Evolutionary conservation across 2,797 vertebrate genomes (phyloP), one percentile per base, ranked within the genome.

Genomic region (Rhinophrynus dorsalis): DNA sequence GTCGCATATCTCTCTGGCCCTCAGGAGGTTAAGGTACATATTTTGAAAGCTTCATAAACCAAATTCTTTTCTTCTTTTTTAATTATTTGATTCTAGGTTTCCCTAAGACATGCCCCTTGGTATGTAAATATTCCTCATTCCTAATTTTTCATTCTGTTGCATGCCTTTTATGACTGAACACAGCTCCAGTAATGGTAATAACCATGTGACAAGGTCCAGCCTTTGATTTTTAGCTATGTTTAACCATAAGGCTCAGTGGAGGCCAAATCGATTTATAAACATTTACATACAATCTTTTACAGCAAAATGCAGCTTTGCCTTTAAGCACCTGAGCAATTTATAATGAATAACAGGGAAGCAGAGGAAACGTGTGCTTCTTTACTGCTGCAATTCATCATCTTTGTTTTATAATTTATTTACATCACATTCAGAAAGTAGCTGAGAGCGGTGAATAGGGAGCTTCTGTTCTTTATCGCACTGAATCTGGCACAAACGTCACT

Each of bases 41-140:
- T 33, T 48, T 17, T 58, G 23, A 35, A 59, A 59, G 44, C 26
- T 45, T 50, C 17, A 30, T 45, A 50, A 33, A 44, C 59, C 59
- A 29, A 38, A 38, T 29, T 48, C 26, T 29, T 59, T 10, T 68
- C 44, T 59, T 68, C 42, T 24, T 40, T 21, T 17, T n/a, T 27
- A 5, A 67, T 45, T 56, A 42, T 33, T 48, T 48, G 32, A 47
- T 26, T 30, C 26, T 12, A 17, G 51, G 55, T 50, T 68, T 18
- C 55, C 45, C 44, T 26, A 59, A 40, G 10, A 24, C 23, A 50
- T 12, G 6, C 18, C 38, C 55, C 26, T 50, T 17, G 26, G 15
- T 59, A 50, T 35, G 40, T 57, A 67, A 67, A 67, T 67, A 67
- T 47, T 56, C 35, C 52, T 27, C 57, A 27, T n/a, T 37, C 44